These are phyloP conservation scores for Graphium colonna DNA, from an alignment of 2,888 invertebrate species.

Conservation along the genomic window DNA sequence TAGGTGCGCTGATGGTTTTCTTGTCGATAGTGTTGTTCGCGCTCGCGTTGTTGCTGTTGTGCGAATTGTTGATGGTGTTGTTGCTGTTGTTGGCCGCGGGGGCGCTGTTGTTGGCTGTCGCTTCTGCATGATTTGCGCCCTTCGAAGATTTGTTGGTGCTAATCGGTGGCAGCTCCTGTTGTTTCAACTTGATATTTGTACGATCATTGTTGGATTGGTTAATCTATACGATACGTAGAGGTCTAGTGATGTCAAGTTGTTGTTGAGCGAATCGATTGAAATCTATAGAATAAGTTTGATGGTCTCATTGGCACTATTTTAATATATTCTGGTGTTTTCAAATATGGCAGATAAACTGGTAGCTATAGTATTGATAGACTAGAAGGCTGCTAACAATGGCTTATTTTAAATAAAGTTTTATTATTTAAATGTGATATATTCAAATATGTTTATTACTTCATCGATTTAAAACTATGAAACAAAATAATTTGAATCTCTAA, in stretches of 20 bases:
- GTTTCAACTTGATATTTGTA: background rate
- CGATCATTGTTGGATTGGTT: slow-evolving; percentile 7
- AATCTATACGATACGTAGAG: no score
- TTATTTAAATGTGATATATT: no score
- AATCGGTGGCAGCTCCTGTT: slow-evolving; percentile 71
- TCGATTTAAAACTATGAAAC: no score
- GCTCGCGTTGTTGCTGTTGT: slow-evolving; percentile 45
- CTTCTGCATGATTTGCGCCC: slow-evolving; percentile 48
- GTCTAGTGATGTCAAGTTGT: slow-evolving; percentile 11
- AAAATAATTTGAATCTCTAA: no score
- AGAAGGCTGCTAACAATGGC: no score
- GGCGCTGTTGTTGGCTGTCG: slow-evolving; percentile 46
- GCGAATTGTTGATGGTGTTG: slow-evolving; percentile 26
- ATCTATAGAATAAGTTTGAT: slow-evolving; percentile 12
- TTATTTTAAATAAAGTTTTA: no score
- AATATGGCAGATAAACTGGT: no score
- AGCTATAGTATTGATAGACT: no score
- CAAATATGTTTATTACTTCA: no score
- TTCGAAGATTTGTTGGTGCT: slow-evolving; percentile 59
- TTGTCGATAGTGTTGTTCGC: slow-evolving; percentile 70
- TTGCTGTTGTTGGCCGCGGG: slow-evolving; percentile 37
- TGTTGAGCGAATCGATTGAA: no score
- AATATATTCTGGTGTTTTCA: no score
- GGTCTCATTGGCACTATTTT: no score
- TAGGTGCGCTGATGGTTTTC: slow-evolving; percentile 73